Conservation (phyloP, 2,888 invertebrate genomes). For the Dermolepida albohirtum region DNA sequence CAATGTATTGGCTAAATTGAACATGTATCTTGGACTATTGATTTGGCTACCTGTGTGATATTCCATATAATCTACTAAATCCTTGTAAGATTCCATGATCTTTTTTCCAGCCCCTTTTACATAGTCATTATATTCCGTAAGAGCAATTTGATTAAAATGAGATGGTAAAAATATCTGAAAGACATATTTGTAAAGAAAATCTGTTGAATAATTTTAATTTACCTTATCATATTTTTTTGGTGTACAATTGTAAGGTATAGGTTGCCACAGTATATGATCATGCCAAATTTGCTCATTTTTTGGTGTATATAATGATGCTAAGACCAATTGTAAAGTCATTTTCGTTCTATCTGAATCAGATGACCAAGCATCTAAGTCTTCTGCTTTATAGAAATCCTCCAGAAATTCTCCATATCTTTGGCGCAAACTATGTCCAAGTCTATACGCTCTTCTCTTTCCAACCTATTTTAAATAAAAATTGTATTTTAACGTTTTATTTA, state of each 20-base stretch:
- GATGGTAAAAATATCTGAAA: no score
- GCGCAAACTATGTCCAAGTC: constrained; percentile 26
- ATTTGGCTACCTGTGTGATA: no score
- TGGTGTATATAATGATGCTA: constrained; percentile 37
- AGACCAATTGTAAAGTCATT: constrained; percentile 37
- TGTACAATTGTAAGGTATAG: constrained; percentile 33
- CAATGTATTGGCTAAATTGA: no score
- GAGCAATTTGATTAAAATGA: no score
- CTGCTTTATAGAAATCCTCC: constrained; percentile 14
- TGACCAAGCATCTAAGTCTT: constrained; percentile 20
- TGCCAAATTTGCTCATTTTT: constrained; percentile 23
- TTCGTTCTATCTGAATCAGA: constrained; percentile 37
- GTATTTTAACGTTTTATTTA: neutral
- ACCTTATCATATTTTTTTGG: constrained; percentile 22
- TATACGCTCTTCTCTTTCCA: constrained; percentile 30
- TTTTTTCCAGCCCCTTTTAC: no score
- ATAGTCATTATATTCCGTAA: no score
- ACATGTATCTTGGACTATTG: no score
- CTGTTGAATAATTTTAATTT: neutral
- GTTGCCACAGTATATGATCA: constrained; percentile 37
- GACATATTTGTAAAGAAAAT: no score
- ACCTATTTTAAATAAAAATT: constrained; percentile 1
- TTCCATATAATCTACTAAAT: no score
- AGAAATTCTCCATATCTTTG: constrained; percentile 22
- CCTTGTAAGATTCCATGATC: no score